A percentile compares a stretch with the other conserved stretches of the same genome.
phyloP scores from a whole-genome alignment of 2,797 vertebrate species.

The Knipowitschia caucasica region DNA sequence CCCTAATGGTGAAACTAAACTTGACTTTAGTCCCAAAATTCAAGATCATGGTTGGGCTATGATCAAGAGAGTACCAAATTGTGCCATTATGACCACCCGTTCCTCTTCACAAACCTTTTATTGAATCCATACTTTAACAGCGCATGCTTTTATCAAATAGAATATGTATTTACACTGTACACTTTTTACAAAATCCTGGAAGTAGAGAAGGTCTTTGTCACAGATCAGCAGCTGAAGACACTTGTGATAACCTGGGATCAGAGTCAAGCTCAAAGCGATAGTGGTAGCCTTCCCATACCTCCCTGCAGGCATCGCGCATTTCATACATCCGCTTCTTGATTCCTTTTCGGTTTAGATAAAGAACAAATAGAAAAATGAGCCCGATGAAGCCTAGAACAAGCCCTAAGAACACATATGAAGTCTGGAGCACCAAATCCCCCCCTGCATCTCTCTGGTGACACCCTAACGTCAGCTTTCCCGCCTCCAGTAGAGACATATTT shows the following conservation, averaged over 20 bases:
- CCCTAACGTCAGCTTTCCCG: constrained; percentile 51
- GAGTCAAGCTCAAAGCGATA: constrained; percentile 80
- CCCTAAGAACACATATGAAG: constrained; percentile 78
- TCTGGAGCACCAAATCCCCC: constrained; percentile 72
- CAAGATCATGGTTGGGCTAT: no score
- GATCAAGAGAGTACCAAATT: neutral
- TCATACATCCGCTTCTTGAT: constrained; percentile 79
- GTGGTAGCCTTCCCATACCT: constrained; percentile 80
- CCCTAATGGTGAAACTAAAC: neutral
- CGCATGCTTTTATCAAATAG: constrained; percentile 54
- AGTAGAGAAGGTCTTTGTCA: constrained; percentile 56
- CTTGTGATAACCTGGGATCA: constrained; percentile 71
- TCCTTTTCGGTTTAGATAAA: constrained; percentile 81
- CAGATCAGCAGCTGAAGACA: constrained; percentile 65
- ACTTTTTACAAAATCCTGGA: constrained; percentile 58
- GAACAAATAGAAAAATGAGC: constrained; percentile 79
- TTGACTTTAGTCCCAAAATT: neutral
- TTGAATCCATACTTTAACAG: constrained; percentile 24
- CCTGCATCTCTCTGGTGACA: constrained; percentile 58
- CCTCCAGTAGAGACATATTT: constrained; percentile 69
- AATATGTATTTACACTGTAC: constrained; percentile 67
- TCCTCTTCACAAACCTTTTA: neutral
- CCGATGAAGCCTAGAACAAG: constrained; percentile 77
- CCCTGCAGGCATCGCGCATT: constrained; percentile 75
- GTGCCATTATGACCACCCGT: neutral